Evolutionary conservation across 2,797 vertebrate species (phyloP).

Genomic region (Bradypodion ventrale): DNA sequence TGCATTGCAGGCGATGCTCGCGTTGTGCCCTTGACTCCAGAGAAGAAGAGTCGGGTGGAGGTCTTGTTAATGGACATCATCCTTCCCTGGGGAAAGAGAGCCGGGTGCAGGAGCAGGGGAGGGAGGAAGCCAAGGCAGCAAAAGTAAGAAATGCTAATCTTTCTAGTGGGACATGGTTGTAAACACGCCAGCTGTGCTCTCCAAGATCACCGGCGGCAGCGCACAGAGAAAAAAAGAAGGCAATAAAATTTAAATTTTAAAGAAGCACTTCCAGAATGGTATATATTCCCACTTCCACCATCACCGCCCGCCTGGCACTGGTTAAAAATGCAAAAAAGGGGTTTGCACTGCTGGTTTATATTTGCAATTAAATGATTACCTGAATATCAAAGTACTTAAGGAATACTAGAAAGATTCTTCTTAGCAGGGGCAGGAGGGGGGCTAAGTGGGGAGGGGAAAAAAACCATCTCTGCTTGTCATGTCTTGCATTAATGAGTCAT

Average conservation of each 20-base stretch:
- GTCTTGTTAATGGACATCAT: not conserved
- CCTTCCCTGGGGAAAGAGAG: no score
- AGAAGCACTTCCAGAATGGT: slow-evolving; percentile 16
- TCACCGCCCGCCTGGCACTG: not conserved
- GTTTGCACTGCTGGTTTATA: slow-evolving; percentile 26
- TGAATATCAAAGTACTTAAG: slow-evolving; percentile 71
- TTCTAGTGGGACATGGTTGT: slow-evolving; percentile 10
- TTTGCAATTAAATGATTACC: slow-evolving; percentile 67
- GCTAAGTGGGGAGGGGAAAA: slow-evolving; percentile 32
- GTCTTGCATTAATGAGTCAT: slow-evolving; percentile 54
- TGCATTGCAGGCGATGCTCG: not conserved
- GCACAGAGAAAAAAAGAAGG: not conserved
- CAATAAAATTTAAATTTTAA: slow-evolving; percentile 19
- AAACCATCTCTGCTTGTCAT: slow-evolving; percentile 41
- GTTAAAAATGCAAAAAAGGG: slow-evolving; percentile 65
- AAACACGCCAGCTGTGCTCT: slow-evolving; percentile 19
- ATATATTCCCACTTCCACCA: slow-evolving; percentile 33
- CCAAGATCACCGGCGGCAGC: not conserved
- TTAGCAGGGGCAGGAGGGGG: not conserved
- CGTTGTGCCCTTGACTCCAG: not conserved
- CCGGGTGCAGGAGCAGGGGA: not conserved
- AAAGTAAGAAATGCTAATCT: not conserved
- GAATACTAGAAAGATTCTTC: slow-evolving; percentile 39
- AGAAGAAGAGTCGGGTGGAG: not conserved
- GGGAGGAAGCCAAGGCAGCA: not conserved